phyloP scores from a whole-genome alignment of 2,113 vertebrate species.

The Formicarius rufipectus region DNA sequence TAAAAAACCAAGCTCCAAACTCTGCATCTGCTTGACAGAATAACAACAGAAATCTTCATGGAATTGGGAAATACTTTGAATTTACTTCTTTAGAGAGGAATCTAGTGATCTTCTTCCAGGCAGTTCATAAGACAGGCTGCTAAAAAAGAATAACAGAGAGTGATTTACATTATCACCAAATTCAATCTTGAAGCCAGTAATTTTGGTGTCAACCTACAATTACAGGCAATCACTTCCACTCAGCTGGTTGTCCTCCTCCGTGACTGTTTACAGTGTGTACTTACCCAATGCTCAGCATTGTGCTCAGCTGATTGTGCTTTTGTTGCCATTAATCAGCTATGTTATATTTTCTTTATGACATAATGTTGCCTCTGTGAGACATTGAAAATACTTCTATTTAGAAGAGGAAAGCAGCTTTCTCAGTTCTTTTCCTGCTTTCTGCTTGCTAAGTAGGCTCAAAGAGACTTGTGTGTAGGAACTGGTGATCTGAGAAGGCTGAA shows the following conservation, averaged over 20 bases:
- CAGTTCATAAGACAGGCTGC: conserved; percentile 3
- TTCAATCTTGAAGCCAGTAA: conserved; percentile 53
- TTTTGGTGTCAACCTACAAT: conserved; percentile 38
- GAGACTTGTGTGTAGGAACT: neutral
- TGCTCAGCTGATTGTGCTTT: neutral
- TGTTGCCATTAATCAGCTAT: neutral
- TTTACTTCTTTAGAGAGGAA: neutral
- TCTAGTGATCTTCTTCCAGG: neutral
- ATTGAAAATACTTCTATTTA: neutral
- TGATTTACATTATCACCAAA: conserved; percentile 54
- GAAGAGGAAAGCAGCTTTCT: neutral
- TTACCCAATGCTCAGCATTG: neutral
- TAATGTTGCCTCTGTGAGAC: neutral
- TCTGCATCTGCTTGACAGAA: neutral
- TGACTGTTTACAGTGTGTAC: neutral
- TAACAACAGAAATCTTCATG: neutral
- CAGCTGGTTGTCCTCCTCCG: neutral
- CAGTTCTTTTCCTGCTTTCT: neutral
- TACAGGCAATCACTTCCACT: conserved; percentile 32
- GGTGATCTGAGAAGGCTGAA: neutral
- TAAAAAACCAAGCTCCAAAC: neutral
- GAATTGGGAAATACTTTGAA: neutral
- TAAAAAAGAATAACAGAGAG: conserved; percentile 27
- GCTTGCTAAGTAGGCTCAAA: neutral
- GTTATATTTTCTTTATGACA: neutral